Evolutionary conservation across 2,113 vertebrate genomes (phyloP).

Genomic region (Ailurus styani): DNA sequence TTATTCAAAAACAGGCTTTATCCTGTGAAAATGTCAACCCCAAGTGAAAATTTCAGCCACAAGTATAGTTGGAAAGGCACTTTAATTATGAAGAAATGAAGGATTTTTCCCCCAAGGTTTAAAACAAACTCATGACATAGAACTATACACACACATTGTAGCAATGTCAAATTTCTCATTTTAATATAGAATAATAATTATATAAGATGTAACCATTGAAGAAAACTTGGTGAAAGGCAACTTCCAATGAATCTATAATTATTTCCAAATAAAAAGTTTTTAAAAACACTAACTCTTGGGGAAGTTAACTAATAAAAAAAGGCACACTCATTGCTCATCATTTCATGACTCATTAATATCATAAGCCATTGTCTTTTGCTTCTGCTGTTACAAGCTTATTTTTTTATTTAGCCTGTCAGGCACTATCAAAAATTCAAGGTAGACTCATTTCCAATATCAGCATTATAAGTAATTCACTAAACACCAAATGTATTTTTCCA

Average conservation of each 20-base stretch:
- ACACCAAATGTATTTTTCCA: neutral
- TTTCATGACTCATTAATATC: neutral
- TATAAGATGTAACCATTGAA: neutral
- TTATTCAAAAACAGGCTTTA: slow-evolving; percentile 25
- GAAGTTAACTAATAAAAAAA: neutral
- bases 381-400: neutral
- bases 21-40: slow-evolving; percentile 25
- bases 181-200: neutral
- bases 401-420: neutral
- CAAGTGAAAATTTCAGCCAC: slow-evolving; percentile 11
- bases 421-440: neutral
- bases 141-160: neutral
- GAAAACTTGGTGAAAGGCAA: neutral
- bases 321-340: neutral
- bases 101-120: neutral
- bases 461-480: neutral
- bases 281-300: neutral
- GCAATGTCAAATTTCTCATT: neutral
- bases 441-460: neutral
- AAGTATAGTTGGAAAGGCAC: neutral
- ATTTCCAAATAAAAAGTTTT: neutral
- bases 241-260: neutral
- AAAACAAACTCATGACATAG: neutral
- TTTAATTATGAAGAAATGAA: neutral
- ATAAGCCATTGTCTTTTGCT: neutral